These are phyloP conservation scores for Ectemnius lituratus DNA, from an alignment of 2,888 invertebrate species.

Conservation along the genomic window DNA sequence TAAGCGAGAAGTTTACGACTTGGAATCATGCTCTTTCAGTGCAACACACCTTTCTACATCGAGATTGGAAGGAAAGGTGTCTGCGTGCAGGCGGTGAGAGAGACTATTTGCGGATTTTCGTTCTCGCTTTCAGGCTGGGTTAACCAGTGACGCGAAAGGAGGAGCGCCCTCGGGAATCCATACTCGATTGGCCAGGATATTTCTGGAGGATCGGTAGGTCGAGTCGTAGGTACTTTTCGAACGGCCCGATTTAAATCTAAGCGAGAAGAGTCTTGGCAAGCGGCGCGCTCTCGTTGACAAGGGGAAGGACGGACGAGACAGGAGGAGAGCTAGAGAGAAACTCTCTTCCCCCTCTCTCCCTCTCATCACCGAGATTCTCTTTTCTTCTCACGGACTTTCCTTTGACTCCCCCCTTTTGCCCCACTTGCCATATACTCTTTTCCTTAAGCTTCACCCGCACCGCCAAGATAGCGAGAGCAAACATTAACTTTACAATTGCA, in stretches of 20 bases:
- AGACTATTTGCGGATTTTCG: background rate
- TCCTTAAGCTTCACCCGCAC: too few relatives aligned
- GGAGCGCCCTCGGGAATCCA: conserved; percentile 4
- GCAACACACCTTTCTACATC: too few relatives aligned
- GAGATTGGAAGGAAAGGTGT: too few relatives aligned
- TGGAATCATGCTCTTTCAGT: too few relatives aligned
- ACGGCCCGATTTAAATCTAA: conserved; percentile 57
- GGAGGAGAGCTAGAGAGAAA: conserved; percentile 3
- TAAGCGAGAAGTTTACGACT: too few relatives aligned
- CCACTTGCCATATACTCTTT: too few relatives aligned
- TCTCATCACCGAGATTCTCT: conserved; percentile 13
- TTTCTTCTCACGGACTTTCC: conserved; percentile 1
- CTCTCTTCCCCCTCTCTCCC: conserved; percentile 2
- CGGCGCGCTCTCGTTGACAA: conserved; percentile 1
- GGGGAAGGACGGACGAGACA: conserved; percentile 4
- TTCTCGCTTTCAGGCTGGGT: background rate
- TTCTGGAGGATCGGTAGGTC: conserved; percentile 33
- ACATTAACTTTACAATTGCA: too few relatives aligned
- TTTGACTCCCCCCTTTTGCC: background rate
- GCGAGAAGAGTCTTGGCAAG: conserved; percentile 51
- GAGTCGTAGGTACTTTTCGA: conserved; percentile 36
- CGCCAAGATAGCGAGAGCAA: too few relatives aligned
- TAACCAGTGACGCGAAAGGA: background rate
- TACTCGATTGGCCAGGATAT: conserved; percentile 39
- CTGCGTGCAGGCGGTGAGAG: too few relatives aligned